phyloP scores from a whole-genome alignment of 2,888 invertebrate genomes.

The Plagodis dolabraria region DNA sequence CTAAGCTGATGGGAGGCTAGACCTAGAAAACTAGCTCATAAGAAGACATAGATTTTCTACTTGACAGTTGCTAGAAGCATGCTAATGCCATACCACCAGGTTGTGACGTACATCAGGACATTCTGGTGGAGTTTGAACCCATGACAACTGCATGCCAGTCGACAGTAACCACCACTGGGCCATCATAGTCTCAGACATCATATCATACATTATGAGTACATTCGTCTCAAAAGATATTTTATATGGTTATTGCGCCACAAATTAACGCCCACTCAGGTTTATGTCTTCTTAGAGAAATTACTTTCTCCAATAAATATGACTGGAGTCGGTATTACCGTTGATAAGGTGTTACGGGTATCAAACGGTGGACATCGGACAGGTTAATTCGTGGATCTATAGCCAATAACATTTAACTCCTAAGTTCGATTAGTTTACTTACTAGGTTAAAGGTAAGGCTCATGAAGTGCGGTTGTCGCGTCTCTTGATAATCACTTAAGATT shows the following conservation, averaged over 20 bases:
- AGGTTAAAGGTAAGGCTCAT: no score
- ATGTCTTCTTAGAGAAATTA: slow-evolving; percentile 31
- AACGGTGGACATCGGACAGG: slow-evolving; percentile 6
- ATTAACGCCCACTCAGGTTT: slow-evolving; percentile 42
- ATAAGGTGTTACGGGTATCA: slow-evolving; percentile 14
- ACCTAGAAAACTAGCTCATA: no score
- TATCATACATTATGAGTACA: slow-evolving; percentile 38
- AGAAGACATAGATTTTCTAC: no score
- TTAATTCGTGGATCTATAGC: neutral
- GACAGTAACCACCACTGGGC: neutral
- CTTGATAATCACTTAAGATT: no score
- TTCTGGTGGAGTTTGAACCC: no score
- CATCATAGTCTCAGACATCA: slow-evolving; percentile 22
- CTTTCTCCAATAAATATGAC: slow-evolving; percentile 38
- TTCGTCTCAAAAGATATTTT: slow-evolving; percentile 37
- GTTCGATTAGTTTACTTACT: neutral
- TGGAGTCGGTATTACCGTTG: slow-evolving; percentile 9
- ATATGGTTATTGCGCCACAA: slow-evolving; percentile 36
- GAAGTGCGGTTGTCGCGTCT: no score
- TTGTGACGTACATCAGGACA: no score
- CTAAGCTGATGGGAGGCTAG: no score
- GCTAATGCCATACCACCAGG: no score
- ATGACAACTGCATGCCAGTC: no score
- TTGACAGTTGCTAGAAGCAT: no score
- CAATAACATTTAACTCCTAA: neutral